phyloP scores from a whole-genome alignment of 2,797 vertebrate species.

The Emys orbicularis region DNA sequence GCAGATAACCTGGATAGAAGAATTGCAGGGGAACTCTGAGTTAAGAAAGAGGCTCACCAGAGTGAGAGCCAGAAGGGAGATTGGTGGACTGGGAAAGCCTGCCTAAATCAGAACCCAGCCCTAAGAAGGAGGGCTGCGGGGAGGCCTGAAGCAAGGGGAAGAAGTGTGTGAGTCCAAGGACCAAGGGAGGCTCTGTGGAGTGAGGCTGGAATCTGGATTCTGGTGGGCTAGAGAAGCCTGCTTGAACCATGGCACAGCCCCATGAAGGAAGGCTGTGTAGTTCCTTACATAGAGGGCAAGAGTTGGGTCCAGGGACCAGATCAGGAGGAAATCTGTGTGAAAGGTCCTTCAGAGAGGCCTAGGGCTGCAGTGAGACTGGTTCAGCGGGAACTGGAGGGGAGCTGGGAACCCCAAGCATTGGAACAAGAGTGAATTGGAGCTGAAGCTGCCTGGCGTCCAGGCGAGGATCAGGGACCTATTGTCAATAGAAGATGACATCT shows the following conservation, averaged over 20 bases:
- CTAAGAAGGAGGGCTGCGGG: not conserved
- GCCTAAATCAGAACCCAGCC: not conserved
- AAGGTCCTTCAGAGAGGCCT: not conserved
- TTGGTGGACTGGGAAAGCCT: not conserved
- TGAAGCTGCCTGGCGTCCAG: not conserved
- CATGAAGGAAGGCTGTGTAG: not conserved
- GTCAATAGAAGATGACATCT: not conserved
- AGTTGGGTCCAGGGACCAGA: not conserved
- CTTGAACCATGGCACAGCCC: not conserved
- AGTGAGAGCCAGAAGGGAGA: not conserved
- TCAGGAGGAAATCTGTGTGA: not conserved
- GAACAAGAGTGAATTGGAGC: not conserved
- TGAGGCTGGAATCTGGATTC: not conserved
- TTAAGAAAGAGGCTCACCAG: not conserved
- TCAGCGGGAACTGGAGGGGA: not conserved
- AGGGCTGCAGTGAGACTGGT: not conserved
- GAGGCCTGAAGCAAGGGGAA: not conserved
- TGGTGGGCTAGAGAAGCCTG: not conserved
- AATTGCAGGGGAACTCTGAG: not conserved
- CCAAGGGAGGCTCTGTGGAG: not conserved
- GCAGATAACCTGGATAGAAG: not conserved
- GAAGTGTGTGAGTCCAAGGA: not conserved
- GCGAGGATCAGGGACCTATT: not conserved
- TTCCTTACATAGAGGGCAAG: not conserved
- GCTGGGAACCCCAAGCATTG: not conserved